Base-by-base conservation (phyloP, 2,113 vertebrate genomes). In the Sapayoa aenigma region DNA sequence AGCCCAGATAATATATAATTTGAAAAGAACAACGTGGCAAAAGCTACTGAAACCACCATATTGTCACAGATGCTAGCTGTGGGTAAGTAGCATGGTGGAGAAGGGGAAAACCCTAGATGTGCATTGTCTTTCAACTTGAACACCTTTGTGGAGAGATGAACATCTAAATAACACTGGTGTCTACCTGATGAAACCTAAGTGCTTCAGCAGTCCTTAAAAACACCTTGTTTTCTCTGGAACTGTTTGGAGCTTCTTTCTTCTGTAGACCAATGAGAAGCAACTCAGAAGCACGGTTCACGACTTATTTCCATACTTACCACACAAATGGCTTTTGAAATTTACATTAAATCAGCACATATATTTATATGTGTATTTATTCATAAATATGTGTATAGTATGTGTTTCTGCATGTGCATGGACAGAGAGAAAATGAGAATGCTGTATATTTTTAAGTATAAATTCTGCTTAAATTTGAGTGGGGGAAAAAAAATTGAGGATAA, bases 231-330 rank as follows among this genome's bases (percentile, higher is more conserved):
- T 94, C 60, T 90, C 59, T 72, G 18, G 27, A 65, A 46, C 44
- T n/a, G 6, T 84, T 71, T 85, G 79, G 65, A 97, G 55, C 66
- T 91, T 81, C 55, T 89, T 77, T 87, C 67, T 89, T 96, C 84
- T 86, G 50, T 17, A 95, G 41, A 94, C 71, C 84, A 96, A 69
- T 87, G 73, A 94, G 89, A 77, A 35, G 9, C 59, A 73, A 50
- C 63, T 75, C 74, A 16, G 31, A 95, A 95, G 52, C 55, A 95
- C 96, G 39, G 77, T 42, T 96, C 30, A 59, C 74, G n/a, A 67
- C 53, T 96, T 30, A 87, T 93, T 97, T 97, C 81, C 53, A 44
- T 24, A 82, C 78, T 72, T 83, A 68, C 76, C n/a, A 30, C 12
- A 13, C 5, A 49, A 63, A 80, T 58, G 30, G 68, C 55, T 47